Conservation (phyloP, 2,113 vertebrate species). For the Oceanodroma tethys region DNA sequence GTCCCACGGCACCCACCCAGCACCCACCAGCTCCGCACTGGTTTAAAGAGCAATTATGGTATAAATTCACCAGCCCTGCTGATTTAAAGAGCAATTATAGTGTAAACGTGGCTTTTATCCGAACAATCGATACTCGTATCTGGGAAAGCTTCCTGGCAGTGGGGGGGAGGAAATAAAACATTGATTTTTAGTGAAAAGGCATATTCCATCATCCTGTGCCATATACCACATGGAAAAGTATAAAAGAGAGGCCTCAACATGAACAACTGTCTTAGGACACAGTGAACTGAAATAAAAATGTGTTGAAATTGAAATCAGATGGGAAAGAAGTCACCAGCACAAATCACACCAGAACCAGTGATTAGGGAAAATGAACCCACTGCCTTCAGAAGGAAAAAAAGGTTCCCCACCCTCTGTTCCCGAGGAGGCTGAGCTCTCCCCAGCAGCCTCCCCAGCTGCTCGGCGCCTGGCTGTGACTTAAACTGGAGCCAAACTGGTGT, state of each 20-base stretch:
- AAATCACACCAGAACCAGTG: not conserved
- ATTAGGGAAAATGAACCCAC: not conserved
- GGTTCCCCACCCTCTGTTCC: not conserved
- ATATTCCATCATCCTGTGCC: conserved; percentile 63
- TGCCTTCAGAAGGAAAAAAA: not conserved
- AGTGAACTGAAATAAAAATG: not conserved
- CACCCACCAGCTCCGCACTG: no score
- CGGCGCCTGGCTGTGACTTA: not conserved
- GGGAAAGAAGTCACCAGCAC: not conserved
- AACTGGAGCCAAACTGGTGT: not conserved
- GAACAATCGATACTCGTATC: not conserved
- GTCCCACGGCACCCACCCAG: not conserved
- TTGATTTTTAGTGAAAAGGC: conserved; percentile 44
- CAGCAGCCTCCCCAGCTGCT: not conserved
- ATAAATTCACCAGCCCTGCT: not conserved
- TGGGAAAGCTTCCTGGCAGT: not conserved
- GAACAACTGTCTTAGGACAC: not conserved
- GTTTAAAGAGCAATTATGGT: not conserved
- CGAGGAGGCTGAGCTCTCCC: not conserved
- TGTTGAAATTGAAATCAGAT: not conserved
- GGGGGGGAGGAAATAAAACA: not conserved
- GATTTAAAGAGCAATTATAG: not conserved
- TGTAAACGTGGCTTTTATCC: not conserved
- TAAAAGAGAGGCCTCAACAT: not conserved
- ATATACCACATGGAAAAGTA: not conserved